phyloP scores from a whole-genome alignment of 2,888 invertebrate species.

The Stomorhina lunata region DNA sequence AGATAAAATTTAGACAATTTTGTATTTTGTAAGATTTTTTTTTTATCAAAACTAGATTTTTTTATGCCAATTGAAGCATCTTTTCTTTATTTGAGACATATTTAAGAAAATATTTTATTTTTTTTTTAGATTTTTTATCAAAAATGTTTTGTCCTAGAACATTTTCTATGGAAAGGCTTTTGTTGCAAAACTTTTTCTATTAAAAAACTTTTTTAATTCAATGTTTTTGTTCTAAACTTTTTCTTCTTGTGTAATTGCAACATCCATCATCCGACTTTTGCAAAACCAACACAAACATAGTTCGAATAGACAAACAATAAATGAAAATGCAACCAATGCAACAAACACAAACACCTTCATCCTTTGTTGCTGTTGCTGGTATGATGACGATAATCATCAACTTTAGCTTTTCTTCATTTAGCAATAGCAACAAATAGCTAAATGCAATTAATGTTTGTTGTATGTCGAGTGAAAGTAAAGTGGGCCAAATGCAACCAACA shows the following conservation, averaged over 20 bases:
- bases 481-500: slow-evolving; percentile 78
- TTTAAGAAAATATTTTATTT: too few relatives aligned
- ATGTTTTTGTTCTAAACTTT: too few relatives aligned
- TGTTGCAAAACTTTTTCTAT: too few relatives aligned
- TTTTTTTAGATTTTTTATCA: too few relatives aligned
- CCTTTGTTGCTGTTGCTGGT: background rate
- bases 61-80: too few relatives aligned
- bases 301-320: slow-evolving; percentile 30
- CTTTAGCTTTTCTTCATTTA: slow-evolving; percentile 49
- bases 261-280: background rate
- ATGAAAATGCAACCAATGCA: slow-evolving; percentile 42
- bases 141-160: too few relatives aligned
- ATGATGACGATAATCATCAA: slow-evolving; percentile 38
- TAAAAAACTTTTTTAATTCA: too few relatives aligned
- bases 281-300: background rate
- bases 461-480: slow-evolving; percentile 77
- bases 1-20: too few relatives aligned
- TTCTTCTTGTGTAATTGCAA: background rate
- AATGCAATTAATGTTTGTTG: slow-evolving; percentile 63
- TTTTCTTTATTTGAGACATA: too few relatives aligned
- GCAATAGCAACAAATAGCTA: slow-evolving; percentile 43
- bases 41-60: too few relatives aligned
- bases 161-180: too few relatives aligned
- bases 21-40: too few relatives aligned
- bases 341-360: slow-evolving; percentile 25